Evolutionary conservation across 2,888 invertebrate genomes (phyloP).

Genomic region (Erebia palarica): DNA sequence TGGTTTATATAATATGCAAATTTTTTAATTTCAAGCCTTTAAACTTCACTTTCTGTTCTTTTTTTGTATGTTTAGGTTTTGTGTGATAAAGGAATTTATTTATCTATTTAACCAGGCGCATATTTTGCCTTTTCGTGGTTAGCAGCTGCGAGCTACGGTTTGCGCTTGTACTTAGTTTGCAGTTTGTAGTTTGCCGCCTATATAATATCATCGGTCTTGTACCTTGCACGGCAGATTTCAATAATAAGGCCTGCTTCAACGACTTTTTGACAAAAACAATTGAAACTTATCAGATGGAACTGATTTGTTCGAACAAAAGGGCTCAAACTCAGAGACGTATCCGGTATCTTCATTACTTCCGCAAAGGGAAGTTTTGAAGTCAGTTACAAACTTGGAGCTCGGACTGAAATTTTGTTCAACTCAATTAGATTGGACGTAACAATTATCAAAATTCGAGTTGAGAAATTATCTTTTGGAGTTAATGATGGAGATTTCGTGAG

Average conservation of each 20-base stretch:
- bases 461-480: not conserved
- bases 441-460: constrained; percentile 2
- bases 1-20: too few relatives aligned
- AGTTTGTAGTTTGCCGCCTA: too few relatives aligned
- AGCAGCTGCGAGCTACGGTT: too few relatives aligned
- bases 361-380: constrained; percentile 21
- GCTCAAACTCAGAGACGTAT: constrained; percentile 14
- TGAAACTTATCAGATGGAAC: constrained; percentile 16
- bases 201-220: too few relatives aligned
- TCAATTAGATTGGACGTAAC: not conserved
- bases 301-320: constrained; percentile 13
- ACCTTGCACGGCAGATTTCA: too few relatives aligned
- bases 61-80: too few relatives aligned
- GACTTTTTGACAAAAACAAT: constrained; percentile 6
- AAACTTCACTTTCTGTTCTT: too few relatives aligned
- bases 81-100: too few relatives aligned
- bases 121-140: too few relatives aligned
- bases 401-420: not conserved
- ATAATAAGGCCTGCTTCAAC: not conserved
- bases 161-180: too few relatives aligned
- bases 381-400: constrained; percentile 13
- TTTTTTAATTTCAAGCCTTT: too few relatives aligned
- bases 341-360: constrained; percentile 27
- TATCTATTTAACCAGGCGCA: too few relatives aligned
- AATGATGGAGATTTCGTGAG: not conserved